Percentiles rank a stretch among this genome's conserved stretches.
Evolutionary conservation across 2,113 vertebrate species (phyloP).

Genomic region (Peromyscus leucopus): DNA sequence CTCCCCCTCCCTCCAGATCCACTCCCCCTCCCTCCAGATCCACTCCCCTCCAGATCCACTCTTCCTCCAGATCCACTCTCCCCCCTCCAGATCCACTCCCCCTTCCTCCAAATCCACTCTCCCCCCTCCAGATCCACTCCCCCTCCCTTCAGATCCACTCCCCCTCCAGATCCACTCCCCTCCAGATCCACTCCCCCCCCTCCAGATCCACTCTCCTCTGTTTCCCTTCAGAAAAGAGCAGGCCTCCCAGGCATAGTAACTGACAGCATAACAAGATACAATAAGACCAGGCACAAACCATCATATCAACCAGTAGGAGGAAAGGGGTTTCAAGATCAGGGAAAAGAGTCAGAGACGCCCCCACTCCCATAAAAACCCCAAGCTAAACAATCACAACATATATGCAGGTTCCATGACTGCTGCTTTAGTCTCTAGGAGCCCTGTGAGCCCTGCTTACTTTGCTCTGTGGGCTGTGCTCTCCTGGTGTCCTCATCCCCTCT

Average conservation of each 20-base stretch:
- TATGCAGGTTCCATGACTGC: neutral
- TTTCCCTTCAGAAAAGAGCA: neutral
- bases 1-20: no score
- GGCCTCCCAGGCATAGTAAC: neutral
- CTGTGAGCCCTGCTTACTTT: neutral
- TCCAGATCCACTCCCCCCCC: no score
- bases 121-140: no score
- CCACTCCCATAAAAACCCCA: no score
- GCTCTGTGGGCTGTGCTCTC: neutral
- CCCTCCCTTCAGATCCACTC: no score
- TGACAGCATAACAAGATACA: neutral
- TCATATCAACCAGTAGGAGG: neutral
- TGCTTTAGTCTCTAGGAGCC: neutral
- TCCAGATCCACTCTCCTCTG: neutral
- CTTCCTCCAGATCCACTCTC: no score
- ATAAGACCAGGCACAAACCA: neutral
- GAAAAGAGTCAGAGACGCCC: neutral
- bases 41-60: no score
- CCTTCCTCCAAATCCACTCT: no score
- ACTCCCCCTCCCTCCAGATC: no score
- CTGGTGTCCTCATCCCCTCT: neutral
- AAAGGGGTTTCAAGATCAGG: neutral
- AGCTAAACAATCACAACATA: neutral
- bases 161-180: no score
- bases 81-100: no score